Evolutionary conservation across 2,113 vertebrate genomes (phyloP), one percentile per base, ranked within the genome.

Genomic region (Taxidea taxus): DNA sequence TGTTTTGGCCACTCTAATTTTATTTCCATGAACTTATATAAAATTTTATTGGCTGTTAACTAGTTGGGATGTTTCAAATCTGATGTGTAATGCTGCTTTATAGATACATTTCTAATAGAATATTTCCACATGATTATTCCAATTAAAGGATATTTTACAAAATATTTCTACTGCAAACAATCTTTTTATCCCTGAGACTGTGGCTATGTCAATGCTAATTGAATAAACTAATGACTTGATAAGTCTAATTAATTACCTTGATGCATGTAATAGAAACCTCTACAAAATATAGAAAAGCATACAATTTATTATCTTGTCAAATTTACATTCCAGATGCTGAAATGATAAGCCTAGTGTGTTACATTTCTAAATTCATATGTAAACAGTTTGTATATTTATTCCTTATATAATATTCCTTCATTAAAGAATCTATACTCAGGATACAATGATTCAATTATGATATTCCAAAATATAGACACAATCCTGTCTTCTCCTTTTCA

Each of bases 151-250:
- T 56, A 89, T 37, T 83, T 62, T 62, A 27, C 7, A 56, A 90
- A 80, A 82, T 31, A n/a, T 78, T 29, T 74, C 15, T 83, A 74
- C 86, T 77, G 9, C 8, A 77, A 77, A 21, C 10, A 89, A 44
- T 49, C 5, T 44, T 49, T 42, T 44, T 62, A n/a, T 13, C 10
- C 16, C 16, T 84, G 27, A 83, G 14, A 51, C 47, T 96, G 21
- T n/a, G 49, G 82, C 60, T n/a, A 47, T 77, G 13, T 89, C 66
- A 58, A 1, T 37, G 16, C 18, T 90, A 90, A 97, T 34, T 49
- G n/a, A 87, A 66, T 90, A 90, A 92, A 96, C 29, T 47, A 86
- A 80, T 88, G 47, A 42, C 34, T 94, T 90, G 29, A 81, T 87
- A 34, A 14, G 5, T 84, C 44, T 62, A 56, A 75, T 93, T 91